Conservation (phyloP, 2,888 invertebrate species). For the Lepidochitona cinerea region DNA sequence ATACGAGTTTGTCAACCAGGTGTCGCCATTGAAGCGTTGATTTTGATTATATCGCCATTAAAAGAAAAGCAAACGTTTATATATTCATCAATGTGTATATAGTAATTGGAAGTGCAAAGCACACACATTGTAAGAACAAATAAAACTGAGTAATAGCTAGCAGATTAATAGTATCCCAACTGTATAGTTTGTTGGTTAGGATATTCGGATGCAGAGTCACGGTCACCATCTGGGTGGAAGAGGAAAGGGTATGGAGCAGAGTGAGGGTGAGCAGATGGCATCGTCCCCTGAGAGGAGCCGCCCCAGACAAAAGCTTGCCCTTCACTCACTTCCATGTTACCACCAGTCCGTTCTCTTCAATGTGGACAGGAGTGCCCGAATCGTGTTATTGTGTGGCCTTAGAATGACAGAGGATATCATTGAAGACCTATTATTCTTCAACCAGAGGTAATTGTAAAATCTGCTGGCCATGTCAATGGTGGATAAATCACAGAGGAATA, state of each 20-base stretch:
- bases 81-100: neutral
- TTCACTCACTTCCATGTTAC: too few relatives aligned
- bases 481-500: constrained; percentile 8
- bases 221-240: neutral
- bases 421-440: constrained; percentile 7
- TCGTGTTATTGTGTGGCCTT: neutral
- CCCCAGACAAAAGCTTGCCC: too few relatives aligned
- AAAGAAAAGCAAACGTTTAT: neutral
- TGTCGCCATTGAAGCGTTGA: too few relatives aligned
- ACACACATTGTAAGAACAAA: neutral
- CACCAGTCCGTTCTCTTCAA: too few relatives aligned
- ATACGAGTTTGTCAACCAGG: too few relatives aligned
- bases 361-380: too few relatives aligned
- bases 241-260: neutral
- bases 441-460: constrained; percentile 7
- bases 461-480: neutral
- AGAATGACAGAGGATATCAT: neutral
- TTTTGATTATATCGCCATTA: neutral
- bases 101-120: neutral
- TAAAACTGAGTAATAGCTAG: neutral
- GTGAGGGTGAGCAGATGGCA: neutral
- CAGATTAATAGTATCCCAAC: neutral
- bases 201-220: constrained; percentile 3
- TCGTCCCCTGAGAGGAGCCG: neutral
- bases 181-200: constrained; percentile 1